These are phyloP conservation scores for Drosophila ustulata DNA, from an alignment of 2,888 invertebrate species.

Conservation along the genomic window DNA sequence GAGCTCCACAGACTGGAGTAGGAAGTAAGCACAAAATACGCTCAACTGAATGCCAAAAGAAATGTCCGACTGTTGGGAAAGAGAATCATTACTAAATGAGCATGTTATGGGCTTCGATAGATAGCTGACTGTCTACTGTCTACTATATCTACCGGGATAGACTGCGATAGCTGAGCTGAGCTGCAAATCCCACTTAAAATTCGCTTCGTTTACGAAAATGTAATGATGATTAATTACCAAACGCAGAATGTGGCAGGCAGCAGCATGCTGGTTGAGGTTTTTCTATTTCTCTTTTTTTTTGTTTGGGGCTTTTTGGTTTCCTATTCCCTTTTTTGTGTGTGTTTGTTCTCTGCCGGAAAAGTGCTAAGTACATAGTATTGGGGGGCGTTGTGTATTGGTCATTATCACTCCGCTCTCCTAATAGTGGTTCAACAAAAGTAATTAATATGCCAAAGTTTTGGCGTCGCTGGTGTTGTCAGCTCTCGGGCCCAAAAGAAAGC, in stretches of 20 bases:
- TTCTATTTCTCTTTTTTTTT: constrained; percentile 35
- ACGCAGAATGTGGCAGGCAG: constrained; percentile 49
- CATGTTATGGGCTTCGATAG: constrained; percentile 66
- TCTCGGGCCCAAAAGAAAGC: constrained; percentile 10
- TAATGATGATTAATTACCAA: constrained; percentile 81
- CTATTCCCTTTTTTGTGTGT: constrained; percentile 12
- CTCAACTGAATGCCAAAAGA: constrained; percentile 52
- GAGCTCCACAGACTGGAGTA: not conserved
- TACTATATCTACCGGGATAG: constrained; percentile 21
- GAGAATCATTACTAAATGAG: constrained; percentile 78
- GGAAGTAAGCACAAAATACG: constrained; percentile 35
- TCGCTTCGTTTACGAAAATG: constrained; percentile 80
- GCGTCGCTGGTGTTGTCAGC: constrained; percentile 48
- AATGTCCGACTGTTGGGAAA: constrained; percentile 5
- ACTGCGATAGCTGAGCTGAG: constrained; percentile 36
- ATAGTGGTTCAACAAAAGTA: constrained; percentile 64
- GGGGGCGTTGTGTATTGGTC: constrained; percentile 49
- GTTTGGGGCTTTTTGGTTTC: constrained; percentile 25
- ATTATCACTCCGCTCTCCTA: constrained; percentile 55
- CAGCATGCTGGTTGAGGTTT: constrained; percentile 29
- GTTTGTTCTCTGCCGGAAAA: constrained; percentile 49
- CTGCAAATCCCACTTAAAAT: constrained; percentile 82
- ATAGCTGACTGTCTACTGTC: constrained; percentile 39
- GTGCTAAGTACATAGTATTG: constrained; percentile 67
- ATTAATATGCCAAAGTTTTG: constrained; percentile 70